These are phyloP conservation scores for Agrotis ipsilon DNA, from an alignment of 2,888 invertebrate genomes.

Conservation along the genomic window DNA sequence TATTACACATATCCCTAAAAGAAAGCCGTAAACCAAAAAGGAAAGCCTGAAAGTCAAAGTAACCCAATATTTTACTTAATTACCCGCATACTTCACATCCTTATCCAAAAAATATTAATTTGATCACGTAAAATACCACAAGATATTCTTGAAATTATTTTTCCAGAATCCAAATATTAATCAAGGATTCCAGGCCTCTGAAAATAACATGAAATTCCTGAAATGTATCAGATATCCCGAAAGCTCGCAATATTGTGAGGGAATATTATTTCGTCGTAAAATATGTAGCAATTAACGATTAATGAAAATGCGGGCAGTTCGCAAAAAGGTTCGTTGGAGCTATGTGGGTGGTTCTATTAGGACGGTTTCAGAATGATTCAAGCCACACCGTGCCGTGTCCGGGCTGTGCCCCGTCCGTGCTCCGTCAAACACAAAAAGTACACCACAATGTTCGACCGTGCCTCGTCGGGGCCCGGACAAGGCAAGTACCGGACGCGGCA, in stretches of 20 bases:
- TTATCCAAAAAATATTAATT: constrained; percentile 34
- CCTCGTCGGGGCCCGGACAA: too few species aligned
- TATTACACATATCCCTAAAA: too few species aligned
- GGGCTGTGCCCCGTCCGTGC: too few species aligned
- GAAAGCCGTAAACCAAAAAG: too few species aligned
- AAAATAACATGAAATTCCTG: constrained; percentile 45
- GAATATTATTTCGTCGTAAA: constrained; percentile 53
- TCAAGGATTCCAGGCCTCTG: constrained; percentile 30
- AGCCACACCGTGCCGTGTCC: too few species aligned
- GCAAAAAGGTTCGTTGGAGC: constrained; percentile 15
- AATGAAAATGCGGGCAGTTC: constrained; percentile 49
- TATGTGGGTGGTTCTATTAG: constrained; percentile 1
- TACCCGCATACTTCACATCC: constrained; percentile 2
- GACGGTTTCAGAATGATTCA: too few species aligned
- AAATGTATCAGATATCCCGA: constrained; percentile 30
- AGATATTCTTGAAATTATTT: constrained; percentile 21
- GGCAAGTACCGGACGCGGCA: too few species aligned
- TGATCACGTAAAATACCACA: constrained; percentile 31
- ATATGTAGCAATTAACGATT: constrained; percentile 56
- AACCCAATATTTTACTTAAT: constrained; percentile 21
- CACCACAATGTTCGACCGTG: too few species aligned
- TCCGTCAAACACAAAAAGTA: too few species aligned
- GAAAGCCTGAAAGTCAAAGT: not conserved
- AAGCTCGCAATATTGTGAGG: constrained; percentile 21
- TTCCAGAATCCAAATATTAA: constrained; percentile 21